Base-by-base conservation (phyloP, 2,888 invertebrate species). In the Drosophila peninsularis region DNA sequence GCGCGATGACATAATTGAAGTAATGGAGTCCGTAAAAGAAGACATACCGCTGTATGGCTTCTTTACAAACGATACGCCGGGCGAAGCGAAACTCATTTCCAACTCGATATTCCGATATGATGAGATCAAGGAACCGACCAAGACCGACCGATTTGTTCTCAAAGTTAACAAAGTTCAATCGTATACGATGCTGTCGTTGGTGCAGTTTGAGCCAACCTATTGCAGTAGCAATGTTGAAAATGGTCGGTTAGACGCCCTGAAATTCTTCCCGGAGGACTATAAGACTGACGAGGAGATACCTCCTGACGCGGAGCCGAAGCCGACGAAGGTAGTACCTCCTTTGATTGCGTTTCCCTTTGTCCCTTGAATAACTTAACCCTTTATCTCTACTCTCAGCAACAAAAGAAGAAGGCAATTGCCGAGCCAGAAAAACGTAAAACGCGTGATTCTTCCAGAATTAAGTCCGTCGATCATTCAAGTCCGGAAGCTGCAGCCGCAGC, bases 21-120 rank as follows among this genome's bases (percentile, higher is more conserved):
- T 94, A 3, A 93, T 93, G 77, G 79, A 93, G 17, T 91, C 93
- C 6, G 94, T 93, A 53, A 86, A 87, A 3, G 91, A 94, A 0
- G 93, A 95, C 10, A 90, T 96, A 10, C 93, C 95, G 36, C 92
- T 94, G 37, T 95, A 95, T 81, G 96, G 96, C 0, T 96, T 95
- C 91, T 97, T 96, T 84, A 94, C 95, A 0, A 94, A 93, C 71
- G 94, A 94, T 47, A 93, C 93, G 66, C 93, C 95, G 0, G 92
- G 93, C 0, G 93, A 94, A 6, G 95, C 96, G 0, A 91, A 92
- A 72, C 91, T 96, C 34, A 92, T 96, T 17, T 94, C 95, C 54
- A 96, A 95, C 88, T 94, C 93, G 0, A 90, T 94, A 0, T 93
- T 94, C 1, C 93, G 94, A 85, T 96, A 95, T 81, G 94, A 88